A percentile compares a stretch with the other conserved stretches of the same genome.
Conservation (phyloP, 2,797 vertebrate species). For the Enteromius afrohamiltoni region DNA sequence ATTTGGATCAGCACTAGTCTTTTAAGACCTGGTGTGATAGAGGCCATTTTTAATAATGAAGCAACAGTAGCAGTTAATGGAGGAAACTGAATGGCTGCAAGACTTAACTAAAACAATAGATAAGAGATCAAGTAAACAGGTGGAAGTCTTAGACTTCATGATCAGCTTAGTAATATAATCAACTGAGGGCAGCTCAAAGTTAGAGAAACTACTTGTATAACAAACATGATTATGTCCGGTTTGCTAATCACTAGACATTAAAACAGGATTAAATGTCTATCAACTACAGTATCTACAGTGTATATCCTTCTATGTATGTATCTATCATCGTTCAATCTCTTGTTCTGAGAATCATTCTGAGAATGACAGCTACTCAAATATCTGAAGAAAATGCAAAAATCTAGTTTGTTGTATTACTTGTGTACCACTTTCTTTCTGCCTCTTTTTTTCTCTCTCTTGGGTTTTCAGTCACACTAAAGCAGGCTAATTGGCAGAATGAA, state of each 20-base stretch:
- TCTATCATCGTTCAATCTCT: neutral
- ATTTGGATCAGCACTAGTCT: neutral
- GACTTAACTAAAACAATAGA: neutral
- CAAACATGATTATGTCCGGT: neutral
- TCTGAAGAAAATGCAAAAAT: neutral
- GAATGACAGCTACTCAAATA: neutral
- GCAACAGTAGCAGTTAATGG: neutral
- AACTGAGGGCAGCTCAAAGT: neutral
- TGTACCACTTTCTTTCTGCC: conserved; percentile 15
- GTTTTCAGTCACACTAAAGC: conserved; percentile 62
- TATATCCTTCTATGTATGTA: neutral
- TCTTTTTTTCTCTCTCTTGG: conserved; percentile 13
- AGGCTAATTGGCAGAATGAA: conserved; percentile 74
- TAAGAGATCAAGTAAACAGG: neutral
- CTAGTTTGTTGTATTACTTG: neutral
- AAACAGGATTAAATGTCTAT: neutral
- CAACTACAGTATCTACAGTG: neutral
- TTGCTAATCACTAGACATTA: neutral
- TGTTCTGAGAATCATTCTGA: neutral
- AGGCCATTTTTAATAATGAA: neutral
- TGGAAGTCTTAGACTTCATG: neutral
- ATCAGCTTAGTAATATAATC: neutral
- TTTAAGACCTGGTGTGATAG: neutral
- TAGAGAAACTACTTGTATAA: too few relatives aligned
- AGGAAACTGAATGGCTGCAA: neutral